Base-by-base conservation (phyloP, 2,797 vertebrate species). In the Coluber constrictor region DNA sequence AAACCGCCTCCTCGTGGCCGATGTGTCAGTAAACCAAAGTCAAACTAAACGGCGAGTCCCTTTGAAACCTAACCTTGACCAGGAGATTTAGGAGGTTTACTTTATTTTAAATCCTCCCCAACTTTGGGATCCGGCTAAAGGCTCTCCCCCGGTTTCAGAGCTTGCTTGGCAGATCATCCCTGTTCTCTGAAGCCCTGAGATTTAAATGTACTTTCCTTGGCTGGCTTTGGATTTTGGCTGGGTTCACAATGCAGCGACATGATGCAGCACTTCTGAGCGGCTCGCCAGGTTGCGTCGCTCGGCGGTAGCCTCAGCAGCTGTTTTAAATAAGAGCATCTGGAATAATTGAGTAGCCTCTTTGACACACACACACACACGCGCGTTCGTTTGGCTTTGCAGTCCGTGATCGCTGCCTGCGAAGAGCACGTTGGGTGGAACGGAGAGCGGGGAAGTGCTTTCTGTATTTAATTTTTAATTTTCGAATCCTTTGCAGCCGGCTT, bases 391-490 rank as follows among this genome's bases (percentile, higher is more conserved):
- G 74, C 91, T 61, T 88, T 93, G 8, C 11, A 90, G 43, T 18
- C 8, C 43, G 86, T 86, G 55, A 18, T 54, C 66, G 43, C 13
- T 83, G 70, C 79, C 95, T 95, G 0, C 0, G 89, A 90, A 94
- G 91, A 93, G 90, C 74, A 25, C 51, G 20, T 94, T 95, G 57
- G 5, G 66, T 86, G 94, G 63, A 93, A 79, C 91, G 91, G 94
- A 94, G 94, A 96, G 93, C 96, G 95, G 96, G 95, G 94, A 96
- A 95, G 91, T 91, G 12, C 93, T 96, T 59, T 95, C 94, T 1
- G 29, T 94, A 90, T 95, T 96, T 95, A 96, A 96, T 96, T 97
- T 97, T 97, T 96, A 96, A 97, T 97, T 97, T 94, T 91, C 90
- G 92, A 92, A 93, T 95, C 89, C 94, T 96, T 95, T 88, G 94